A percentile compares a stretch with the other conserved stretches of the same genome.
These are phyloP conservation scores for Catagonus wagneri DNA, from an alignment of 2,113 vertebrate species.

Conservation along the genomic window DNA sequence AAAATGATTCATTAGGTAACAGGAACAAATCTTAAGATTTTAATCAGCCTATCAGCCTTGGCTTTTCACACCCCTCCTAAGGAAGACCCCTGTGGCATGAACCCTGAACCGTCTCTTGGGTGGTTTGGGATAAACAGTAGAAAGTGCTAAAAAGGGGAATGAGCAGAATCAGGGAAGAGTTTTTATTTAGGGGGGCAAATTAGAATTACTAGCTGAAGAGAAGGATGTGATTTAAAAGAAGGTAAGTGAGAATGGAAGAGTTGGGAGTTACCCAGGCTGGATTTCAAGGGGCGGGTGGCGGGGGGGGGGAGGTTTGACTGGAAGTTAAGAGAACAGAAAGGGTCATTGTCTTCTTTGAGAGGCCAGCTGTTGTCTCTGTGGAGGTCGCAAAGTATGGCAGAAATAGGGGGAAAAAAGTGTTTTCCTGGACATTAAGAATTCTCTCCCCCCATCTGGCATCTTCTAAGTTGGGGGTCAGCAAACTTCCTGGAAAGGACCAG, in stretches of 20 bases:
- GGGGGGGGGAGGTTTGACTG: neutral
- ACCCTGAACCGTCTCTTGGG: neutral
- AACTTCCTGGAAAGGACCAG: neutral
- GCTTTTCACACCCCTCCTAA: neutral
- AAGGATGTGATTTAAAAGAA: neutral
- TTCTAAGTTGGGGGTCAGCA: neutral
- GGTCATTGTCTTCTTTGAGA: neutral
- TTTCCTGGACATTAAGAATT: neutral
- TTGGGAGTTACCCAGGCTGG: neutral
- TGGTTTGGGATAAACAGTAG: neutral
- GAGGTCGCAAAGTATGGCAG: neutral
- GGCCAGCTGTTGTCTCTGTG: neutral
- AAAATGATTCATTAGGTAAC: neutral
- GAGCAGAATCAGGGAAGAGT: neutral
- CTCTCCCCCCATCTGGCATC: neutral
- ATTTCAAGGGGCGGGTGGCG: too few species aligned
- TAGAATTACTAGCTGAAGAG: neutral
- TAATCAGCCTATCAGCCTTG: neutral
- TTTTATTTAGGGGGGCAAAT: neutral
- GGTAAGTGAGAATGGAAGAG: neutral
- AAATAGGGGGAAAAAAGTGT: neutral
- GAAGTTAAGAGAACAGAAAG: neutral
- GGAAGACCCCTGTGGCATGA: neutral
- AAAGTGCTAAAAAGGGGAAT: neutral
- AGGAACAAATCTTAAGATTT: neutral